phyloP scores from a whole-genome alignment of 2,113 vertebrate genomes.

The Melanocharis versteri region DNA sequence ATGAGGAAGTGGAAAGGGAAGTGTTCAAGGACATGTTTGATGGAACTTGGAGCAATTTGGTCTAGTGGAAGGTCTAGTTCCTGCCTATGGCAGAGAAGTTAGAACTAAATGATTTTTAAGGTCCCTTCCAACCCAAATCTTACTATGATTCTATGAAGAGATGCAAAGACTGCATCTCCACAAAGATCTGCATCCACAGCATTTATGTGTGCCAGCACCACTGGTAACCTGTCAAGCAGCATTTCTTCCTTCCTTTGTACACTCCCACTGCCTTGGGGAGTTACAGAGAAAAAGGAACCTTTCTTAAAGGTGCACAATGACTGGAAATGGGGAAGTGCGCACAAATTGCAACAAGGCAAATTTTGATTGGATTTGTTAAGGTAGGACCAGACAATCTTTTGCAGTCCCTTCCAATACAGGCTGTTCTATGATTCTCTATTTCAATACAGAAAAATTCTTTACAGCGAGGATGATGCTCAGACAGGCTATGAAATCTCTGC shows the following conservation, averaged over 20 bases:
- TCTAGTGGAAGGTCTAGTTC: neutral
- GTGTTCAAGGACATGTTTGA: neutral
- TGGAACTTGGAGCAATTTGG: neutral
- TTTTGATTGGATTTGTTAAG: neutral
- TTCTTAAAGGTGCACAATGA: neutral
- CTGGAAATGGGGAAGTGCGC: neutral
- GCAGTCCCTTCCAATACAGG: neutral
- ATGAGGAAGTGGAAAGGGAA: neutral
- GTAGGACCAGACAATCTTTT: neutral
- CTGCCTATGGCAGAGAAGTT: neutral
- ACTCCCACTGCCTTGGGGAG: neutral
- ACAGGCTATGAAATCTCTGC: fast-evolving
- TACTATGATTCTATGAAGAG: neutral
- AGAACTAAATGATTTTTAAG: neutral
- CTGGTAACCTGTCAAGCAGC: neutral
- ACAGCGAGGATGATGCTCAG: neutral
- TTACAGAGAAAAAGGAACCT: neutral
- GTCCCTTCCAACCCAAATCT: neutral
- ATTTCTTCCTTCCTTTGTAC: neutral
- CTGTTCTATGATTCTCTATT: neutral
- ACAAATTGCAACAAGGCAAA: neutral
- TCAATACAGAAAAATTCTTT: neutral
- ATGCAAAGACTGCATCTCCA: neutral
- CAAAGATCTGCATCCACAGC: neutral
- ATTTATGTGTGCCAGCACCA: neutral